These are phyloP conservation scores for Thecophora atra DNA, from an alignment of 2,888 invertebrate genomes.

Conservation along the genomic window DNA sequence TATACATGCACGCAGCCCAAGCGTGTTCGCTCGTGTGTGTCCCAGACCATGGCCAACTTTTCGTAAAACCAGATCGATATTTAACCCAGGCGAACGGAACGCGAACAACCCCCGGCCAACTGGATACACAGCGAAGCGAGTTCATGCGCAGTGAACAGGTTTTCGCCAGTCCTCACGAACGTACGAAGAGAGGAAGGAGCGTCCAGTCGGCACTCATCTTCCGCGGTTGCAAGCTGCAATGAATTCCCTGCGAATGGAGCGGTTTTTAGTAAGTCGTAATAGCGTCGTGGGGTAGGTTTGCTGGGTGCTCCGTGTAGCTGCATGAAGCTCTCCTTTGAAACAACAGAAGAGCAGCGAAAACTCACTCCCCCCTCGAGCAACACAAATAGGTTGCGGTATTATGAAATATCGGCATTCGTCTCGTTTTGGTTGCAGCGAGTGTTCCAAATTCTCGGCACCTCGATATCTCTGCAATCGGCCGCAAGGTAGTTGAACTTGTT, in stretches of 20 bases:
- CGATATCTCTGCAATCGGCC: constrained; percentile 5
- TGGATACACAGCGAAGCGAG: constrained; percentile 7
- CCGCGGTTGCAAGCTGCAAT: no score
- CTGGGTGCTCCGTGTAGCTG: no score
- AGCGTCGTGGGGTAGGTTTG: no score
- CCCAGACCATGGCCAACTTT: constrained; percentile 60
- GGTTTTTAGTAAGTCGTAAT: no score
- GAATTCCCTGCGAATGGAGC: no score
- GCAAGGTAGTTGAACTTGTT: constrained; percentile 42
- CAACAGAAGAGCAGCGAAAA: not conserved
- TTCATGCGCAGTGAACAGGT: constrained; percentile 35
- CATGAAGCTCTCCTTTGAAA: no score
- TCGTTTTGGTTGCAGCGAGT: constrained; percentile 17
- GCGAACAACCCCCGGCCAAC: constrained; percentile 11
- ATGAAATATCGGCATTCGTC: constrained; percentile 20
- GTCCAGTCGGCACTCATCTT: not conserved
- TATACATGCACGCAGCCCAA: constrained; percentile 32
- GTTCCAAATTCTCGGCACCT: constrained; percentile 38
- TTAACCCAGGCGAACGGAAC: constrained; percentile 48
- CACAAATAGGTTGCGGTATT: constrained; percentile 28
- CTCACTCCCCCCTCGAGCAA: not conserved
- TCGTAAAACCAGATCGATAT: constrained; percentile 46
- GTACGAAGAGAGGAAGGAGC: not conserved
- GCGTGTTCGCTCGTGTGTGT: constrained; percentile 41
- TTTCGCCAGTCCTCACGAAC: not conserved